These are phyloP conservation scores for Tyrophagus putrescentiae DNA, from an alignment of 1,140 invertebrate genomes.

Conservation along the genomic window DNA sequence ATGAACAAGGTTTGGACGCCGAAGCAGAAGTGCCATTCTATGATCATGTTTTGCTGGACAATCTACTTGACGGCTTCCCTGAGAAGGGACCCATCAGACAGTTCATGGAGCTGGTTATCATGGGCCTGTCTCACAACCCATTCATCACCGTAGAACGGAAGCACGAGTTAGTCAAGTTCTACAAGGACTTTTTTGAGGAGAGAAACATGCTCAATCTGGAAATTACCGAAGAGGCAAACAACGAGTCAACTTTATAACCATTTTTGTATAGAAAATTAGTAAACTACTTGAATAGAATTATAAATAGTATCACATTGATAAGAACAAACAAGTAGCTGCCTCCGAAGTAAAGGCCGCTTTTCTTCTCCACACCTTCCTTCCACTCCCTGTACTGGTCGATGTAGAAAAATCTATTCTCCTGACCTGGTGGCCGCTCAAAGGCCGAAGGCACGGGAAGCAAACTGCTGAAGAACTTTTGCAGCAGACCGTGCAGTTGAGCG, in stretches of 20 bases:
- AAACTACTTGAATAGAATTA: conserved; percentile 8
- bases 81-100: conserved; percentile 69
- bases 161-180: conserved; percentile 79
- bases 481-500: conserved; percentile 44
- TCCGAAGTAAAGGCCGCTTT: background rate
- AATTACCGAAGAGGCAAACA: background rate
- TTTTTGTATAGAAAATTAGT: background rate
- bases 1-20: conserved; percentile 80
- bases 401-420: conserved; percentile 53
- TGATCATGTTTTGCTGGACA: conserved; percentile 85
- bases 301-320: background rate
- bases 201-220: conserved; percentile 40
- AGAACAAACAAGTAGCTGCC: background rate
- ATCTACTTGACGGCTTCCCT: conserved; percentile 76
- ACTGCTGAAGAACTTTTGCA: conserved; percentile 60
- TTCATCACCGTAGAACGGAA: conserved; percentile 75
- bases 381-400: conserved; percentile 48
- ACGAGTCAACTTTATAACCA: background rate
- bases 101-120: conserved; percentile 90
- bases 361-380: conserved; percentile 27
- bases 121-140: conserved; percentile 86
- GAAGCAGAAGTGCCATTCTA: conserved; percentile 66
- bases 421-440: conserved; percentile 54
- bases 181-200: conserved; percentile 67
- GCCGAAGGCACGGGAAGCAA: conserved; percentile 54